A percentile compares a stretch with the other conserved stretches of the same genome.
These are phyloP conservation scores for Ischnura elegans DNA, from an alignment of 2,888 invertebrate genomes.

Conservation along the genomic window DNA sequence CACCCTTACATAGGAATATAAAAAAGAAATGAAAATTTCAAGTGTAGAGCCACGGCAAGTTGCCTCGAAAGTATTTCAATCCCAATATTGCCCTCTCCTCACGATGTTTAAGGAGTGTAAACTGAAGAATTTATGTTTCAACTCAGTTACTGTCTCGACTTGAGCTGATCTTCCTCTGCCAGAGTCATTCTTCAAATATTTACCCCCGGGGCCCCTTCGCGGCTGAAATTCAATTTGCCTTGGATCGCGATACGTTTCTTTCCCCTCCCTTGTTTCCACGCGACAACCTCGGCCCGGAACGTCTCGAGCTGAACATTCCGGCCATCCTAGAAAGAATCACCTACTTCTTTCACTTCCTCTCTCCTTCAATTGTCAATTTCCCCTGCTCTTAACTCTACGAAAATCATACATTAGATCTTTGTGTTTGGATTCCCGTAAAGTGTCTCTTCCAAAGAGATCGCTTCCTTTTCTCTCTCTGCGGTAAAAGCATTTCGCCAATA, in stretches of 20 bases:
- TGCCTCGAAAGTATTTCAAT: too few relatives aligned
- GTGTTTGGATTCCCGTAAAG: background rate
- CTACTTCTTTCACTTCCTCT: background rate
- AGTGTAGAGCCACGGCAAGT: too few relatives aligned
- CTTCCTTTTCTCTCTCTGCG: background rate
- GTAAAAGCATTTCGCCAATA: background rate
- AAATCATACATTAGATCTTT: background rate
- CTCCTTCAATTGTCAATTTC: background rate
- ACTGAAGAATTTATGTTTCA: background rate
- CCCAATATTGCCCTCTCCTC: background rate
- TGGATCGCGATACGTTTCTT: background rate
- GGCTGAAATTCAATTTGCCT: background rate
- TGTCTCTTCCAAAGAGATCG: background rate
- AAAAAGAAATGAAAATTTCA: too few relatives aligned
- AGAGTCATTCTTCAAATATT: background rate
- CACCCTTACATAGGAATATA: too few relatives aligned
- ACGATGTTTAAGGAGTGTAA: background rate
- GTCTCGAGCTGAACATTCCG: background rate
- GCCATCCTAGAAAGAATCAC: background rate
- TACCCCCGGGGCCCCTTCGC: background rate
- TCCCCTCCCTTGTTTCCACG: background rate
- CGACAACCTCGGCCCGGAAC: background rate
- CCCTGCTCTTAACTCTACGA: background rate
- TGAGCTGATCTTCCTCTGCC: background rate
- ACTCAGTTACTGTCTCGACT: background rate